phyloP scores from a whole-genome alignment of 2,888 invertebrate species.

The Eupeodes luniger region DNA sequence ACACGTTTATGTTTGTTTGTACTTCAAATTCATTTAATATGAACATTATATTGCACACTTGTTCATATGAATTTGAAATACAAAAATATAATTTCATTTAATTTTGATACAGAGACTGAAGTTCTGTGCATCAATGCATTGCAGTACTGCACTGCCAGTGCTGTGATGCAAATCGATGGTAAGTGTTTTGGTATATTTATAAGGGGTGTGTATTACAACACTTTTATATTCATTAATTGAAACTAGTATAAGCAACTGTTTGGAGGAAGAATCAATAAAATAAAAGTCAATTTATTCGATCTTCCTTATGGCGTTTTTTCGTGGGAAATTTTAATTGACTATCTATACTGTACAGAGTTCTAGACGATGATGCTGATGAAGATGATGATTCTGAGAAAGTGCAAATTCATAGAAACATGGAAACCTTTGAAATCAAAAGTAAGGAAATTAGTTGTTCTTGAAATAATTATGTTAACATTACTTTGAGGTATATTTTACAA shows the following conservation, averaged over 20 bases:
- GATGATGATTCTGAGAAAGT: too few species aligned
- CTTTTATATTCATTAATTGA: constrained; percentile 32
- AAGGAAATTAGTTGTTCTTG: too few species aligned
- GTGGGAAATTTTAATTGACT: constrained; percentile 29
- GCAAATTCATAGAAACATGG: not conserved
- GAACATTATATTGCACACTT: too few species aligned
- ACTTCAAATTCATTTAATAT: constrained; percentile 28
- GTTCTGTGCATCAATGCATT: not conserved
- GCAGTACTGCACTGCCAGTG: not conserved
- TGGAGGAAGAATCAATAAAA: constrained; percentile 24
- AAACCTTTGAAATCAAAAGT: not conserved
- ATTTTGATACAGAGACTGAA: not conserved
- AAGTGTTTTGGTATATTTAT: not conserved
- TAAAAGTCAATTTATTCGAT: constrained; percentile 40
- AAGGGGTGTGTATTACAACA: constrained; percentile 19
- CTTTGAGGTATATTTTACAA: too few species aligned
- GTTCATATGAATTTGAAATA: constrained; percentile 5
- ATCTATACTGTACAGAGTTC: too few species aligned
- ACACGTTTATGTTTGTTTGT: constrained; percentile 45
- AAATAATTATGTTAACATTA: too few species aligned
- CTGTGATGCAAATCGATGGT: constrained; percentile 44
- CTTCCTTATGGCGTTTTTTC: not conserved
- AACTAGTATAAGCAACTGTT: constrained; percentile 2
- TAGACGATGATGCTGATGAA: too few species aligned
- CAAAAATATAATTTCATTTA: constrained; percentile 39